phyloP scores from a whole-genome alignment of 2,797 vertebrate genomes.

The Prionace glauca region DNA sequence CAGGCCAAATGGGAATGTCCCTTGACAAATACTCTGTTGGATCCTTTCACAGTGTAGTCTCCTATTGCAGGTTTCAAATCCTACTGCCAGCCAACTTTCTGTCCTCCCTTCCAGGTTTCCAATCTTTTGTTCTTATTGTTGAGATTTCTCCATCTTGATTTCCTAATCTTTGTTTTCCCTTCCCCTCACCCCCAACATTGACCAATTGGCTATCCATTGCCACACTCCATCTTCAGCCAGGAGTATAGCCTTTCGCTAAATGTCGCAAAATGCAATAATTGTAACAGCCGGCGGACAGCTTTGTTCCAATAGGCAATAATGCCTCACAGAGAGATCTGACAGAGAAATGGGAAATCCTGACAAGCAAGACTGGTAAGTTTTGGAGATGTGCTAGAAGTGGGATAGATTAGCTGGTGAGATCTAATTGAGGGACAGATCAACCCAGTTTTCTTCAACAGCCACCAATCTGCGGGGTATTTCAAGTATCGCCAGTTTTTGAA shows the following conservation, averaged over 20 bases:
- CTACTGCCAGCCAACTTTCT: not conserved
- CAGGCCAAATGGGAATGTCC: conserved; percentile 35
- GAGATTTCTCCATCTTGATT: not conserved
- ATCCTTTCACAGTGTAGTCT: not conserved
- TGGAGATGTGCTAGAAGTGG: too few relatives aligned
- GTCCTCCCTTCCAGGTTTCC: conserved; percentile 1
- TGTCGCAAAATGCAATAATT: not conserved
- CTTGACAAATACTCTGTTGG: conserved; percentile 24
- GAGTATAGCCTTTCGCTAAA: too few relatives aligned
- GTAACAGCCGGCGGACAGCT: not conserved
- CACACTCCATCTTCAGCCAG: not conserved
- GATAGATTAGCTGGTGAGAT: not conserved
- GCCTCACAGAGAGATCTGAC: not conserved
- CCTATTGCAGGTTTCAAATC: not conserved
- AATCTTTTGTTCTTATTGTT: not conserved
- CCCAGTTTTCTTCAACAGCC: not conserved
- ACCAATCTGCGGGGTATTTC: not conserved
- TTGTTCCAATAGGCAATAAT: not conserved
- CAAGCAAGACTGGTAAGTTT: not conserved
- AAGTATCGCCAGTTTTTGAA: not conserved
- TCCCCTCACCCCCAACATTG: not conserved
- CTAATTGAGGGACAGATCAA: not conserved
- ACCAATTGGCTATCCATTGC: not conserved
- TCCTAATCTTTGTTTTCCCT: not conserved
- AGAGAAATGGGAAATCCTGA: not conserved